phyloP scores from a whole-genome alignment of 2,888 invertebrate genomes.

The Hirtodrosophila cameraria region DNA sequence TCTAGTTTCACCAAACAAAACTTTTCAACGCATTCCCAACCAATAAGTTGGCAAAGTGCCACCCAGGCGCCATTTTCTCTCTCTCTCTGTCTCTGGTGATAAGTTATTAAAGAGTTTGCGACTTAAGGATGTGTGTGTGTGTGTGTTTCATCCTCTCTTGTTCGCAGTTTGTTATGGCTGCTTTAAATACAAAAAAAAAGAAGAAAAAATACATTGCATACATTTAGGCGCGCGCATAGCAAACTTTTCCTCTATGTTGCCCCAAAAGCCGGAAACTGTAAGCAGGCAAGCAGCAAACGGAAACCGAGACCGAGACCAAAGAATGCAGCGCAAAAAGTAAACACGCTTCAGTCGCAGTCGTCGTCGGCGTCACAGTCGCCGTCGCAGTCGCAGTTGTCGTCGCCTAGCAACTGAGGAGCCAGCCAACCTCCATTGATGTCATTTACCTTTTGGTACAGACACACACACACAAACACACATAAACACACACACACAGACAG shows the following conservation, averaged over 20 bases:
- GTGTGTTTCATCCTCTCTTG: not conserved
- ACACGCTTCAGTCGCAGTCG: constrained; percentile 37
- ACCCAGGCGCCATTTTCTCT: constrained; percentile 22
- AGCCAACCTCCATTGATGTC: constrained; percentile 77
- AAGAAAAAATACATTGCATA: constrained; percentile 53
- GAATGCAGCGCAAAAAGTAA: constrained; percentile 60
- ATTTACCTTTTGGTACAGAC: constrained; percentile 70
- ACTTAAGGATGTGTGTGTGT: constrained; percentile 8
- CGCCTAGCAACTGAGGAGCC: constrained; percentile 41
- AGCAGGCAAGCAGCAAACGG: constrained; percentile 78
- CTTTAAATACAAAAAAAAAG: too few relatives aligned
- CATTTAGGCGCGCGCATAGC: constrained; percentile 69
- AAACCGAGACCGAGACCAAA: constrained; percentile 63
- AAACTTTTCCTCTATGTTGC: constrained; percentile 37
- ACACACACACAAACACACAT: constrained; percentile 28
- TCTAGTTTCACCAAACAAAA: constrained; percentile 49
- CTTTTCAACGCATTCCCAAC: constrained; percentile 41
- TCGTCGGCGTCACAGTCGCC: constrained; percentile 8
- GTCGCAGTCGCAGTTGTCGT: constrained; percentile 12
- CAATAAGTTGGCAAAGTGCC: constrained; percentile 34
- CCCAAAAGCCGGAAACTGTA: constrained; percentile 74
- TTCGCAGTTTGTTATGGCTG: constrained; percentile 11
- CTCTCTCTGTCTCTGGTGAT: constrained; percentile 45
- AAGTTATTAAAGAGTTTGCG: constrained; percentile 68
- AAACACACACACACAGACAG: constrained; percentile 22